phyloP scores from a whole-genome alignment of 2,888 invertebrate species.

The Molorchus minor region DNA sequence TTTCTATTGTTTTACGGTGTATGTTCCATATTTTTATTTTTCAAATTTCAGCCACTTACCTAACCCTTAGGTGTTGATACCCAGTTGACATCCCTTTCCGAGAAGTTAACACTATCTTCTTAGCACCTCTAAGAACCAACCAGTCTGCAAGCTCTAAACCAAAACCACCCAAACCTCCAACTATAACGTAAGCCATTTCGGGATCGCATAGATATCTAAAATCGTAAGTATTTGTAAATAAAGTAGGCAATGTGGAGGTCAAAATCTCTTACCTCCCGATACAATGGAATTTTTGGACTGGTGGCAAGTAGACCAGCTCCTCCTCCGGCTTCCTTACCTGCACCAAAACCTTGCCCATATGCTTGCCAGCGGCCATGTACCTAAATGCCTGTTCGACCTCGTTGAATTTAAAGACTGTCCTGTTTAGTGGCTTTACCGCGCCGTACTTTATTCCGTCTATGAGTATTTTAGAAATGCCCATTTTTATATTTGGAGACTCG shows the following conservation, averaged over 20 bases:
- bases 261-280: neutral
- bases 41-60: neutral
- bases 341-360: constrained; percentile 76
- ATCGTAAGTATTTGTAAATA: constrained; percentile 4
- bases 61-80: constrained; percentile 62
- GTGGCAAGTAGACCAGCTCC: neutral
- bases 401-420: constrained; percentile 70
- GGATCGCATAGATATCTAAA: neutral
- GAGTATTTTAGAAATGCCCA: neutral
- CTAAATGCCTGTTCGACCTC: constrained; percentile 76
- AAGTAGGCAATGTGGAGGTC: neutral
- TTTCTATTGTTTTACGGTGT: neutral
- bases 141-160: constrained; percentile 71
- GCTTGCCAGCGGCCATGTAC: constrained; percentile 52
- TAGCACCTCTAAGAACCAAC: constrained; percentile 70
- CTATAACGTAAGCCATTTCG: constrained; percentile 56
- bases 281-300: neutral
- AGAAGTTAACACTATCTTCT: constrained; percentile 67
- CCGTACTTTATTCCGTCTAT: constrained; percentile 58
- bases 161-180: constrained; percentile 72
- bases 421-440: constrained; percentile 73
- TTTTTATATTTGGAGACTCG: constrained; percentile 17
- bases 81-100: constrained; percentile 68
- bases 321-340: constrained; percentile 43
- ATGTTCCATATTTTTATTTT: neutral